These are phyloP conservation scores for Strigamia transsilvanica DNA, from an alignment of 2,888 invertebrate species.

Conservation along the genomic window DNA sequence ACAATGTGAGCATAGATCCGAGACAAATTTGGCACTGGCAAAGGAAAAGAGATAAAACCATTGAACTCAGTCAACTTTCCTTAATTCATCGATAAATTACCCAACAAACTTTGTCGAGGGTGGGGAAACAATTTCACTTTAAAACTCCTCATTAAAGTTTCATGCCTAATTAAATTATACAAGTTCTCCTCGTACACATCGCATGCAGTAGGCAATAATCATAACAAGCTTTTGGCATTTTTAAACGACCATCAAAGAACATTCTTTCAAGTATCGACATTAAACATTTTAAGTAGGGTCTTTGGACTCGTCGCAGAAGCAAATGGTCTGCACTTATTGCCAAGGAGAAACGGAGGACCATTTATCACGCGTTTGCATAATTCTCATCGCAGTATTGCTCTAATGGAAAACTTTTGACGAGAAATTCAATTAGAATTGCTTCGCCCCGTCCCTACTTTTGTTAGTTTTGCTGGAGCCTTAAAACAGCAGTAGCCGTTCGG, in stretches of 20 bases:
- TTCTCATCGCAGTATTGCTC: background rate
- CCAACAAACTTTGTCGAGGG: background rate
- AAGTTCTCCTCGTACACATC: background rate
- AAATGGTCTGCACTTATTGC: constrained; percentile 5
- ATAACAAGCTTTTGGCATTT: constrained; percentile 15
- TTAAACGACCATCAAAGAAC: constrained; percentile 21
- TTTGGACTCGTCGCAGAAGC: constrained; percentile 2
- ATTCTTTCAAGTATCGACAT: constrained; percentile 30
- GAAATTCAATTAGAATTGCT: constrained; percentile 4
- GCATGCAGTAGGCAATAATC: background rate
- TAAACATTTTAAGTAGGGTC: background rate
- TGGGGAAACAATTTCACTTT: background rate
- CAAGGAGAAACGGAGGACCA: background rate
- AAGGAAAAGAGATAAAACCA: background rate
- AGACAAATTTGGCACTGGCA: background rate
- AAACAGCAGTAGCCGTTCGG: constrained; percentile 11
- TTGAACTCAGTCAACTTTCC: background rate
- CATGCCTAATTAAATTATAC: constrained; percentile 20
- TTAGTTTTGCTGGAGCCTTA: background rate
- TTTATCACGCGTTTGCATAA: constrained; percentile 25
- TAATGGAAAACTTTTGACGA: constrained; percentile 23
- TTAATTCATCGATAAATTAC: constrained; percentile 21
- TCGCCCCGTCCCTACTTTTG: constrained; percentile 11
- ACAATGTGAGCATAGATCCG: too few relatives aligned
- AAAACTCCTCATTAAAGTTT: background rate